Base-by-base conservation (phyloP, 2,888 invertebrate species). In the Allygus modestus region DNA sequence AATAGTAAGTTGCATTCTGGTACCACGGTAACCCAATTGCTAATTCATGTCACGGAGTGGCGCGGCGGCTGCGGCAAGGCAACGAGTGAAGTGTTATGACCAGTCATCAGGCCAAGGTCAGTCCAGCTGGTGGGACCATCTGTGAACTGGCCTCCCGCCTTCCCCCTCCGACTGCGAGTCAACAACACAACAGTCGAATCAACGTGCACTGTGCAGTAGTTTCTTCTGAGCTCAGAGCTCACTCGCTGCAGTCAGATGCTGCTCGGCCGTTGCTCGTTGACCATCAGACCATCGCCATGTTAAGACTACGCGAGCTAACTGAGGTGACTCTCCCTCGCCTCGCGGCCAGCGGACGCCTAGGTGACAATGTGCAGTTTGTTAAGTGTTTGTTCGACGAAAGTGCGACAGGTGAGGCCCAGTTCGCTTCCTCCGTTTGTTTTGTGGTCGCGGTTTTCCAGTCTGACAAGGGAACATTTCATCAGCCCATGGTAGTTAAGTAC, bases 321-420 rank as follows among this genome's bases (percentile, higher is more conserved):
- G 33, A 58, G 17, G 12, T 17, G n/a, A 37, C 33, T 5, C 58
- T 79, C 31, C 79, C 79, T 12, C 20, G 20, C 11, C 1, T 79
- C n/a, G 79, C 79, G 26, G 54, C 79, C 33, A 79, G 58, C n/a
- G 79, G 79, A 1, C 58, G 58, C 9, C n/a, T 79, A 0, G 79
- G 79, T 1, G 28, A 23, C 26, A 51, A 54, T 5, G 54, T 79
- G 54, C 28, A n/a, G n/a, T 79, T 79, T 17, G 33, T 79, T n/a
- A 20, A 58, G 28, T 79, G 79, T 58, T 23, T 31, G n/a, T 51
- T 31, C 1, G 79, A 79, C 23, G 31, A 54, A 2, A 37, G 20
- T 4, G 31, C 58, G n/a, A 41, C 46, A 28, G 58, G 58, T 2
- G 37, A 79, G 58, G 79, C 79, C 11, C 79, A 79, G 79, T 79